Percentiles rank a stretch among this genome's conserved stretches.
Conservation (phyloP, 2,888 invertebrate species). For the Xylota segnis region DNA sequence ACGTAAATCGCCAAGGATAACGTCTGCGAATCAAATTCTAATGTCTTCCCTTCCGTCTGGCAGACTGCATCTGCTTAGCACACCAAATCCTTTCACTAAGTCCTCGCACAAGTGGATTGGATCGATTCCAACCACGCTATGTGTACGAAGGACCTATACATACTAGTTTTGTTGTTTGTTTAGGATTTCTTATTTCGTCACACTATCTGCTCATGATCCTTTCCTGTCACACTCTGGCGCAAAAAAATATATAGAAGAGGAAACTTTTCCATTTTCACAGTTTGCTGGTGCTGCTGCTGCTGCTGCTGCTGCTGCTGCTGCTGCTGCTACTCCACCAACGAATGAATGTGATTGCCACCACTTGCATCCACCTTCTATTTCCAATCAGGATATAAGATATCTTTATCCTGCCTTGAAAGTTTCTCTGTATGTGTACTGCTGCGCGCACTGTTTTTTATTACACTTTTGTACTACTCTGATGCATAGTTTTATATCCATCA, state of each 20-base stretch:
- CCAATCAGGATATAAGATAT: conserved; percentile 68
- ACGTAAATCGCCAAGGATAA: conserved; percentile 59
- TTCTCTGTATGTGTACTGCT: neutral
- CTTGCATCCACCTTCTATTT: conserved; percentile 70
- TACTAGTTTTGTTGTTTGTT: conserved; percentile 61
- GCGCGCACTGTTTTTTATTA: conserved; percentile 48
- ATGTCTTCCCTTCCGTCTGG: conserved; percentile 30
- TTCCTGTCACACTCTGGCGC: conserved; percentile 64
- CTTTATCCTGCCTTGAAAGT: conserved; percentile 40
- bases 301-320: conserved; percentile 25
- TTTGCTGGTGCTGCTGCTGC: conserved; percentile 29
- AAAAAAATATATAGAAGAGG: conserved; percentile 4
- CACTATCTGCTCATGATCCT: conserved; percentile 76
- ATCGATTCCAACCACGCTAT: conserved; percentile 54
- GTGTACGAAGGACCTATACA: neutral
- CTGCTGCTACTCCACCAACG: conserved; percentile 23
- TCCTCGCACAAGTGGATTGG: conserved; percentile 69
- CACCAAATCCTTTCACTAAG: conserved; percentile 56
- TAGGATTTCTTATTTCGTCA: conserved; percentile 75
- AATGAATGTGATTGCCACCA: conserved; percentile 72
- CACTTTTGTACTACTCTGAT: conserved; percentile 66
- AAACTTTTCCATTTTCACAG: conserved; percentile 58
- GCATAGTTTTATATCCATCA: conserved; percentile 77
- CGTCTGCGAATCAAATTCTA: conserved; percentile 65
- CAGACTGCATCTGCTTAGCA: conserved; percentile 48